These are phyloP conservation scores for Falco columbarius DNA, from an alignment of 2,797 vertebrate genomes.

Conservation along the genomic window DNA sequence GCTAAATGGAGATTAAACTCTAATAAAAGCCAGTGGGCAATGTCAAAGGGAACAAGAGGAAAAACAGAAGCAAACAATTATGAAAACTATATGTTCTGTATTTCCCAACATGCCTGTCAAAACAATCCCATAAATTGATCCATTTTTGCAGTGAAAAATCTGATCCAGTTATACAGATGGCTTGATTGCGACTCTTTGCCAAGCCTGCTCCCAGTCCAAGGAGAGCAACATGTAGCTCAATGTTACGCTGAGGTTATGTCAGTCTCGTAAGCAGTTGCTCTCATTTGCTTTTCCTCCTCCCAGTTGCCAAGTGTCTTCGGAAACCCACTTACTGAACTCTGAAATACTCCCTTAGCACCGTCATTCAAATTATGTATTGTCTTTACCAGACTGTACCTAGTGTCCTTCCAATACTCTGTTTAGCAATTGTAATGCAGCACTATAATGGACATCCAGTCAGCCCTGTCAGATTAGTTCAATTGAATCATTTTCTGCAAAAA, in stretches of 20 bases:
- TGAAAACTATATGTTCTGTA: constrained; percentile 25
- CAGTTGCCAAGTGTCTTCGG: background rate
- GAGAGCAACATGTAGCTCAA: background rate
- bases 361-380: constrained; percentile 36
- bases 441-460: constrained; percentile 44
- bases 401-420: constrained; percentile 43
- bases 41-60: constrained; percentile 30
- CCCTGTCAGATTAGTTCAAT: constrained; percentile 54
- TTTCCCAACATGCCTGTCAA: constrained; percentile 58
- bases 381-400: constrained; percentile 35
- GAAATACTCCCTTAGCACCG: background rate
- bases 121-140: constrained; percentile 29
- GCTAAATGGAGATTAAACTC: constrained; percentile 16
- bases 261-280: constrained; percentile 34
- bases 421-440: constrained; percentile 52
- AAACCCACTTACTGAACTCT: constrained; percentile 13
- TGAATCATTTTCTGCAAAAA: constrained; percentile 63
- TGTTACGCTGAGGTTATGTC: constrained; percentile 5
- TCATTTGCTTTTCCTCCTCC: constrained; percentile 17
- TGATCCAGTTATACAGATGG: constrained; percentile 40
- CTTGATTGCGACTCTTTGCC: background rate
- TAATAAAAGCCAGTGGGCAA: constrained; percentile 22
- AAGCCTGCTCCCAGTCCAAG: constrained; percentile 33
- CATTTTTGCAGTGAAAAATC: constrained; percentile 18
- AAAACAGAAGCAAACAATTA: constrained; percentile 44